A percentile compares a stretch with the other conserved stretches of the same genome.
These are phyloP conservation scores for Taeniopygia guttata DNA, from an alignment of 2,797 vertebrate genomes.

Conservation along the genomic window DNA sequence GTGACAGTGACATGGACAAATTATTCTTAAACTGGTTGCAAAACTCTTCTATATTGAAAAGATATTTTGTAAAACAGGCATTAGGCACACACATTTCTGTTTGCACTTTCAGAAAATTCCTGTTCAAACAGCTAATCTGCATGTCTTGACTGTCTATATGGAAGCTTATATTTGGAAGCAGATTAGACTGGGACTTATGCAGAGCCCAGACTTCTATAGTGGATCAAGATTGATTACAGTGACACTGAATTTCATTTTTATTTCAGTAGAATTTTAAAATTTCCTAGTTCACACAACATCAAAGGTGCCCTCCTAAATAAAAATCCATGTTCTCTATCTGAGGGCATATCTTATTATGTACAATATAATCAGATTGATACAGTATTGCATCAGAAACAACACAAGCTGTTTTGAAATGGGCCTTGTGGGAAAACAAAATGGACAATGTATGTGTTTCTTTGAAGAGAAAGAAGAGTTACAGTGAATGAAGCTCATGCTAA, in stretches of 20 bases:
- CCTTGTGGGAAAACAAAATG: constrained; percentile 51
- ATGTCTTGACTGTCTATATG: neutral
- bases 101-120: constrained; percentile 28
- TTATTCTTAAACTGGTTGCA: constrained; percentile 41
- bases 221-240: constrained; percentile 51
- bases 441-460: constrained; percentile 19
- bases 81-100: constrained; percentile 10
- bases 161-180: constrained; percentile 5
- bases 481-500: constrained; percentile 27
- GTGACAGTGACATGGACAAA: neutral
- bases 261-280: constrained; percentile 55
- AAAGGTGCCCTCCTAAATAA: constrained; percentile 68
- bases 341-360: constrained; percentile 51
- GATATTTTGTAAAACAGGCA: neutral
- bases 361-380: constrained; percentile 57
- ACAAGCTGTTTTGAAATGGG: constrained; percentile 62
- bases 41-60: constrained; percentile 46
- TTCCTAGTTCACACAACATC: constrained; percentile 56
- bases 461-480: constrained; percentile 21
- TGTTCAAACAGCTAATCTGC: constrained; percentile 8
- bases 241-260: constrained; percentile 56
- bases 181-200: neutral
- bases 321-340: constrained; percentile 42
- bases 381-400: constrained; percentile 32
- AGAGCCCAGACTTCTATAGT: neutral